Base-by-base conservation (phyloP, 2,113 vertebrate species). In the Crotalus viridis region DNA sequence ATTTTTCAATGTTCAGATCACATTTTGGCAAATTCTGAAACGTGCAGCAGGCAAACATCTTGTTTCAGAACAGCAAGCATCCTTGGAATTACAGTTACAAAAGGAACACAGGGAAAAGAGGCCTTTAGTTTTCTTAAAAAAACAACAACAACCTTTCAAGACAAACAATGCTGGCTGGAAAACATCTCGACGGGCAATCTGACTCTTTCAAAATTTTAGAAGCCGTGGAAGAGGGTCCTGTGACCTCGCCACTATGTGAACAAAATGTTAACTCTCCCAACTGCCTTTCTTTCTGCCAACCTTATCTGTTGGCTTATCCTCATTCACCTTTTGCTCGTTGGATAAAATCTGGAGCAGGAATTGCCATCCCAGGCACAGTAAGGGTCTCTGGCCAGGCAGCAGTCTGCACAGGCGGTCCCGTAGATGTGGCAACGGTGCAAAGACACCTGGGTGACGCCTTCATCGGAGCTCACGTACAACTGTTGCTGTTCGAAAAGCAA, bases 291-390 rank as follows among this genome's bases (percentile, higher is more conserved):
- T 87, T 7, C 87, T 33, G 55, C 87, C 90, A 7, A 26, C 59
- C 55, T 85, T 55, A 8, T 10, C 0, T 0, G 55, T 3, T 43
- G 74, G 39, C 26, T 64, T 3, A 4, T 0, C 1, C 21, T 88
- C 81, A 94, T 96, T 96, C 92, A 99, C 99, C 99, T 98, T 96
- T 99, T 99, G 10, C 99, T 98, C 1, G 98, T 99, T 69, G 98
- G 99, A 89, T 99, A 99, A 96, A 99, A 99, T 91, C 98, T 98
- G 10, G 99, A 99, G 97, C 99, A 99, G 95, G 98, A 98, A 92
- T 96, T 98, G n/a, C 99, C 99, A 3, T 99, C 99, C 99, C 99
- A 99, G 93, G 99, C 99, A 0, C 99, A 99, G 97, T 99, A 99
- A 0, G 99, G 99, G 90, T 99, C 99, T 52, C 99, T 97, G 39